A percentile compares a stretch with the other conserved stretches of the same genome.
phyloP scores from a whole-genome alignment of 2,797 vertebrate genomes.

The Gobionotothen gibberifrons region DNA sequence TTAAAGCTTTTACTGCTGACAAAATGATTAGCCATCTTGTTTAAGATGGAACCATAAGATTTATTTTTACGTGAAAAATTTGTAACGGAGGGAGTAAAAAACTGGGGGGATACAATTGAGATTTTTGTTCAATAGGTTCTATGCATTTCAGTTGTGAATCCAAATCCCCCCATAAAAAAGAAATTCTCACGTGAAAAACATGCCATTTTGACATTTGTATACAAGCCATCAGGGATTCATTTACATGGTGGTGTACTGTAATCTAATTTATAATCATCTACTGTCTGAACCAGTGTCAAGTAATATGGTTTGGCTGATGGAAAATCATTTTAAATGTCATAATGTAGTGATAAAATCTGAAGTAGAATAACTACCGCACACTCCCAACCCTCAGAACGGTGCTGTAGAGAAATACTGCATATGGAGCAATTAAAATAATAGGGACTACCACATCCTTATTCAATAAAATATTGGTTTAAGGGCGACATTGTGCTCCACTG shows the following conservation, averaged over 20 bases:
- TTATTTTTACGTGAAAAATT: background rate
- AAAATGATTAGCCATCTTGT: background rate
- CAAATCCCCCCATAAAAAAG: too few species aligned
- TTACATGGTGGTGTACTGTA: background rate
- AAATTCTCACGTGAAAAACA: background rate
- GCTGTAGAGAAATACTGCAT: background rate
- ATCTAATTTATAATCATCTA: background rate
- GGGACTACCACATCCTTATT: background rate
- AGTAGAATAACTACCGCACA: background rate
- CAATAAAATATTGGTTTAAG: slow-evolving; percentile 6
- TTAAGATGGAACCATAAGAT: background rate
- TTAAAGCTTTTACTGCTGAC: background rate
- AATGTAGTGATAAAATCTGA: background rate
- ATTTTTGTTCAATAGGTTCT: too few species aligned
- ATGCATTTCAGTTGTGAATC: too few species aligned
- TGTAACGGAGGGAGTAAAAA: background rate
- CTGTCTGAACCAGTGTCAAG: background rate
- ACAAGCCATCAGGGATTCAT: background rate
- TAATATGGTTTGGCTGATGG: background rate
- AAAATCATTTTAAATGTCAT: background rate
- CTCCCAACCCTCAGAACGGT: background rate
- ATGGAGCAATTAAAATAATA: background rate
- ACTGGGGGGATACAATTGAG: too few species aligned
- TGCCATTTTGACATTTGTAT: too few species aligned
- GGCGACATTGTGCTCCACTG: background rate